These are phyloP conservation scores for Octomys mimax DNA, from an alignment of 2,797 vertebrate genomes.

Conservation along the genomic window DNA sequence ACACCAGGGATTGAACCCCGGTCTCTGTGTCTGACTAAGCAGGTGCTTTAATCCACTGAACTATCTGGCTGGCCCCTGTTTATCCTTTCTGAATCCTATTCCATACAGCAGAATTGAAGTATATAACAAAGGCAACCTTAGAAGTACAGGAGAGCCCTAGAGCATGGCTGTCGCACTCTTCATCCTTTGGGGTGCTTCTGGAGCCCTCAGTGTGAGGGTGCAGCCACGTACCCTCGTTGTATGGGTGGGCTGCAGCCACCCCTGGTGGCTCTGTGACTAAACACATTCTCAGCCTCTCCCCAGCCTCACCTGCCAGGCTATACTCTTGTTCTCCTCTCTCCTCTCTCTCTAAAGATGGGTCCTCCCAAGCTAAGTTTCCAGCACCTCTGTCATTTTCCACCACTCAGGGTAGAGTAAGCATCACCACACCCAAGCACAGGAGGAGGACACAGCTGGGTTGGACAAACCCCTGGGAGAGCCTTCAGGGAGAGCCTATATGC, in stretches of 20 bases:
- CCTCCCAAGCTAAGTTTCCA: not conserved
- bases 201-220: not conserved
- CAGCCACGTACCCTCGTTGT: not conserved
- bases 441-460: no score
- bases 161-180: not conserved
- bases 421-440: no score
- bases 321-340: not conserved
- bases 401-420: not conserved
- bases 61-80: no score
- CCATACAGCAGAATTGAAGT: not conserved
- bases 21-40: no score
- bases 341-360: not conserved
- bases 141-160: not conserved
- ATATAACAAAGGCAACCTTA: not conserved
- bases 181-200: not conserved
- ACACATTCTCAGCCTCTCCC: not conserved
- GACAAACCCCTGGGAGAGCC: no score
- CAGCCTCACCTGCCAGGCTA: not conserved
- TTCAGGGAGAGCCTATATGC: no score
- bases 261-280: no score
- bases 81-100: not conserved
- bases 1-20: no score
- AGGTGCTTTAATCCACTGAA: no score
- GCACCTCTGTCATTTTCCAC: not conserved
- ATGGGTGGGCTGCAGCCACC: not conserved